Evolutionary conservation across 1,140 invertebrate genomes (phyloP), one percentile per base, ranked within the genome.

Genomic region (Micrasema minimum): DNA sequence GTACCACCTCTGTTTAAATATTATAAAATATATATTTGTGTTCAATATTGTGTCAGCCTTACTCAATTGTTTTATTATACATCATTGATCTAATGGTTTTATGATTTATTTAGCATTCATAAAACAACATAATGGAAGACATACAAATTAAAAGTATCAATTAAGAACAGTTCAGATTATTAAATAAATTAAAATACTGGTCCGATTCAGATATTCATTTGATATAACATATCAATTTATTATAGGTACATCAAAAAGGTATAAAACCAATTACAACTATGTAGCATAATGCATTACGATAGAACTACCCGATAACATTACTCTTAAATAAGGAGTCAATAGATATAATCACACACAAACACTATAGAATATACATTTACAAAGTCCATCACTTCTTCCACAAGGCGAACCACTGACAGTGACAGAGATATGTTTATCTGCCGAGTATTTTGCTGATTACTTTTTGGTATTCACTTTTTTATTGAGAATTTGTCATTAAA

Each of bases 381-480:
- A 22, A 26, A 45, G 66, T 67, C 51, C 51, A 31, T 67, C 35
- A 67, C 37, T 55, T 50, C 41, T 35, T 10, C 67, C 62, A 43
- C 20, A 31, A 51, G 67, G 57, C 67, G 67, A 69, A 69, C 67
- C 67, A 69, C 67, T 69, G 67, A 69, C 67, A 69, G 53, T 61
- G 67, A 69, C 57, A 62, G 67, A 69, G 67, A 69, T 69, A 69
- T 50, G n/a, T 26, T 3, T 43, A 22, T n/a, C 12, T 46, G 50
- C 57, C 57, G 1, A 45, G 11, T 43, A 12, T 5, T 20, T 38
- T 16, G 18, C 31, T 16, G 37, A 50, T 66, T 37, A 35, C 10
- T 14, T 4, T 37, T 38, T 22, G 37, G n/a, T 53, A 51, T 66
- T 66, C 45, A 66, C 64, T 38, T 51, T 66, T 35, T 66, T 66